phyloP scores from a whole-genome alignment of 2,888 invertebrate species.

The Drosophila incognita region DNA sequence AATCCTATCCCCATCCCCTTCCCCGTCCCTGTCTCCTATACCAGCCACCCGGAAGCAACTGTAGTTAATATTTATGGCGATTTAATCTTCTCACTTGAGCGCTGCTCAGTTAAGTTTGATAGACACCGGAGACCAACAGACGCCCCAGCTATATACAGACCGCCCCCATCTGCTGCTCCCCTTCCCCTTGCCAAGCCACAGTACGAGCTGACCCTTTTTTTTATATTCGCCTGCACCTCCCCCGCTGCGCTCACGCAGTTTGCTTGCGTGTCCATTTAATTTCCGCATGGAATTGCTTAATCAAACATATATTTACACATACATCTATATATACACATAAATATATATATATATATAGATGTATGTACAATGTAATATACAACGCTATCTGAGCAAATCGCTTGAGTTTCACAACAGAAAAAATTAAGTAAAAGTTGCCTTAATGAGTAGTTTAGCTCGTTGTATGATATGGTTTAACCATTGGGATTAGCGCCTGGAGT shows the following conservation, averaged over 20 bases:
- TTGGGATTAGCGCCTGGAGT: neutral
- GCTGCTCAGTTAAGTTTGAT: conserved; percentile 78
- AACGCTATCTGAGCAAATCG: conserved; percentile 35
- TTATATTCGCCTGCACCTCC: conserved; percentile 12
- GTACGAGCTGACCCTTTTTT: conserved; percentile 53
- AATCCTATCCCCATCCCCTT: neutral
- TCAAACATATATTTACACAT: conserved; percentile 58
- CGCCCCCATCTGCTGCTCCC: conserved; percentile 5
- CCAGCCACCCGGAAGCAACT: conserved; percentile 57
- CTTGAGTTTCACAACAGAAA: conserved; percentile 44
- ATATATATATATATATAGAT: neutral
- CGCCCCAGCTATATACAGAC: neutral
- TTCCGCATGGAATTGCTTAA: conserved; percentile 80
- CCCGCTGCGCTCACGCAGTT: conserved; percentile 38
- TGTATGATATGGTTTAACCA: conserved; percentile 9
- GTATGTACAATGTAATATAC: neutral
- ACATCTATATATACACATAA: neutral
- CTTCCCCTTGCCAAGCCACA: neutral
- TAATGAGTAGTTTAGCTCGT: conserved; percentile 66
- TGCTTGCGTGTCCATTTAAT: conserved; percentile 81
- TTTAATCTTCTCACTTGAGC: conserved; percentile 81
- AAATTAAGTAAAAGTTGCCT: conserved; percentile 47
- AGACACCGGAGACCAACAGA: conserved; percentile 43
- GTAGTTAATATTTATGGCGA: conserved; percentile 82
- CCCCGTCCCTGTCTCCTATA: neutral